phyloP scores from a whole-genome alignment of 1,140 invertebrate genomes.

The Homarus americanus region DNA sequence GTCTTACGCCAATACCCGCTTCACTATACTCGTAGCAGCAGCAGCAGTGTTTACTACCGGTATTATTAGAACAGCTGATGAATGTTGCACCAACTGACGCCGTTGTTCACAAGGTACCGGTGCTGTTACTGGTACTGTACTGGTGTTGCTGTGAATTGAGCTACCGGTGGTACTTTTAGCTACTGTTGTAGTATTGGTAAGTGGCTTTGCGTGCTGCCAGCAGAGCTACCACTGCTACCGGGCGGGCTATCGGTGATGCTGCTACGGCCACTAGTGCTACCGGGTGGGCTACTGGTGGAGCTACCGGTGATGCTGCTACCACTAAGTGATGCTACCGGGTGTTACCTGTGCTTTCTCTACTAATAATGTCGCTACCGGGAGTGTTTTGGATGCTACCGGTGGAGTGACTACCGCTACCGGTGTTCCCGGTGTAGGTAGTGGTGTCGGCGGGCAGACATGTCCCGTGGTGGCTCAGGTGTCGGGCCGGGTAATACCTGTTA shows the following conservation, averaged over 20 bases:
- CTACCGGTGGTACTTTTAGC: neutral
- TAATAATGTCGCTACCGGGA: neutral
- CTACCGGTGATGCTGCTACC: neutral
- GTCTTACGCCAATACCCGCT: too few relatives aligned
- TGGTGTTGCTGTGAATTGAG: neutral
- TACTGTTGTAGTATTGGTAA: neutral
- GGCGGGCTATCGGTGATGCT: neutral
- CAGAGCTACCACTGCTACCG: neutral
- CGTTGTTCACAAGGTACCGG: neutral
- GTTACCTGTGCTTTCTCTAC: neutral
- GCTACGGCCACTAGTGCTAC: neutral
- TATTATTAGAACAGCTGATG: too few relatives aligned
- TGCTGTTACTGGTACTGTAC: neutral
- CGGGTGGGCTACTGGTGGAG: neutral
- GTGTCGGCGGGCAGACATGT: neutral
- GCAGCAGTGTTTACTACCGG: too few relatives aligned
- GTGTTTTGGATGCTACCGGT: neutral
- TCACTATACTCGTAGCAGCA: too few relatives aligned
- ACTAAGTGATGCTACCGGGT: neutral
- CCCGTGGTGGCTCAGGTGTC: slow-evolving; percentile 31
- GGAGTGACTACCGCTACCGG: neutral
- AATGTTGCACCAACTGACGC: too few relatives aligned
- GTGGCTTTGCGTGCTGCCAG: neutral
- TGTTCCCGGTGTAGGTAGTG: too few relatives aligned
- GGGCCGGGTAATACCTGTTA: slow-evolving; percentile 35